A percentile compares a stretch with the other conserved stretches of the same genome.
Evolutionary conservation across 2,113 vertebrate species (phyloP).

Genomic region (Bucco capensis): DNA sequence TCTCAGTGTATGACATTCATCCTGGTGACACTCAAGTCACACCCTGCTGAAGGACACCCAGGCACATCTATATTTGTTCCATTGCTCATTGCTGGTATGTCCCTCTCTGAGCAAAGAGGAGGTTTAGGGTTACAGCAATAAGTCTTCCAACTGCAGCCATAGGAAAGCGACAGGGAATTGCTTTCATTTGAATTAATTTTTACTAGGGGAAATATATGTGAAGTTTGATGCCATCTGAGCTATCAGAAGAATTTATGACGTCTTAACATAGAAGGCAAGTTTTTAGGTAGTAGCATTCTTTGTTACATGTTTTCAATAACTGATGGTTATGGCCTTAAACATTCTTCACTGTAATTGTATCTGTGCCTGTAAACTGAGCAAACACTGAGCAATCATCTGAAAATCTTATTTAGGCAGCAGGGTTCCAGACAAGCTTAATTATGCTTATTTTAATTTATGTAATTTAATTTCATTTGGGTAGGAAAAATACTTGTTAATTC

Average conservation of each 20-base stretch:
- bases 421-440: slow-evolving; percentile 9
- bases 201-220: slow-evolving; percentile 35
- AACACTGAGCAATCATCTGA: slow-evolving; percentile 10
- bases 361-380: slow-evolving; percentile 38
- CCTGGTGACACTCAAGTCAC: slow-evolving; percentile 66
- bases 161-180: slow-evolving; percentile 36
- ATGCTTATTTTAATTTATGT: neutral
- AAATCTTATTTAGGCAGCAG: slow-evolving; percentile 55
- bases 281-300: slow-evolving; percentile 26
- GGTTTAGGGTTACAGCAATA: slow-evolving; percentile 62
- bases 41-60: slow-evolving; percentile 20
- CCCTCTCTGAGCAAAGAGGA: slow-evolving; percentile 52
- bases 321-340: neutral
- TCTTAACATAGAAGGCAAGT: slow-evolving; percentile 72
- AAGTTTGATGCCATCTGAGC: slow-evolving; percentile 22
- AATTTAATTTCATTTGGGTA: slow-evolving; percentile 10
- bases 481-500: slow-evolving; percentile 14
- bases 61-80: slow-evolving; percentile 82
- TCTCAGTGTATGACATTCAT: slow-evolving; percentile 43
- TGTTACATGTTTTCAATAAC: neutral
- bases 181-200: slow-evolving; percentile 9
- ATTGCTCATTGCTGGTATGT: slow-evolving; percentile 59
- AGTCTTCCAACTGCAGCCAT: slow-evolving; percentile 2
- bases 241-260: slow-evolving; percentile 52
- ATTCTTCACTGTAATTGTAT: slow-evolving; percentile 31